Conservation (phyloP, 2,888 invertebrate species). For the Epinotia nisella region DNA sequence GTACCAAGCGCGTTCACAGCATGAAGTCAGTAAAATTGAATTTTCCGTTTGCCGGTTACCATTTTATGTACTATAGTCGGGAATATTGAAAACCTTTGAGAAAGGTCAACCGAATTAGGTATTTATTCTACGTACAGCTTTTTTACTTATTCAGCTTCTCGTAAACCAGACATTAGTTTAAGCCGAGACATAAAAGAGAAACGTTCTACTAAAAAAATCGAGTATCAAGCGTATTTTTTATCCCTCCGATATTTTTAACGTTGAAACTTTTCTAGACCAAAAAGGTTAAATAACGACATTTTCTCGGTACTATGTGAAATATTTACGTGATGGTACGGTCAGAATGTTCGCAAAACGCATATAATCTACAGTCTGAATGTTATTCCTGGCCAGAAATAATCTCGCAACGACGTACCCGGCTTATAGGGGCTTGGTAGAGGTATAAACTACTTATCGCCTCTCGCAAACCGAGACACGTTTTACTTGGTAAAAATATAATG, state of each 20-base stretch:
- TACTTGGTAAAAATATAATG: constrained; percentile 21
- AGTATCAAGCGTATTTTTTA: background rate
- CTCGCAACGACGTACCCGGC: constrained; percentile 20
- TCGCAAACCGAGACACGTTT: constrained; percentile 20
- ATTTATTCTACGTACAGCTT: background rate
- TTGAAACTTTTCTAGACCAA: background rate
- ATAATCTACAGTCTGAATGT: constrained; percentile 26
- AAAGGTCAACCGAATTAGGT: background rate
- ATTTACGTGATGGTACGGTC: constrained; percentile 2
- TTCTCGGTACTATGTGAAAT: background rate
- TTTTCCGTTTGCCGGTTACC: background rate
- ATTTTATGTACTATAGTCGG: background rate
- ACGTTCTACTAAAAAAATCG: background rate
- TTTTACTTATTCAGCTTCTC: constrained; percentile 1
- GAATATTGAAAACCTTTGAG: background rate
- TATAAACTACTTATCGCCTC: constrained; percentile 33
- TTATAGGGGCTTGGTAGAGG: constrained; percentile 32
- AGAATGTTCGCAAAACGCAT: constrained; percentile 10
- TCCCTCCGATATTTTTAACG: background rate
- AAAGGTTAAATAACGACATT: background rate
- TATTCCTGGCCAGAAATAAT: constrained; percentile 35
- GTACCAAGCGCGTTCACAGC: background rate
- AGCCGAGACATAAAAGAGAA: constrained; percentile 10
- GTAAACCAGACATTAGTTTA: background rate
- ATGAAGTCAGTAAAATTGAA: background rate